Conservation (phyloP, 2,888 invertebrate species). For the Cyclophora albipunctata region DNA sequence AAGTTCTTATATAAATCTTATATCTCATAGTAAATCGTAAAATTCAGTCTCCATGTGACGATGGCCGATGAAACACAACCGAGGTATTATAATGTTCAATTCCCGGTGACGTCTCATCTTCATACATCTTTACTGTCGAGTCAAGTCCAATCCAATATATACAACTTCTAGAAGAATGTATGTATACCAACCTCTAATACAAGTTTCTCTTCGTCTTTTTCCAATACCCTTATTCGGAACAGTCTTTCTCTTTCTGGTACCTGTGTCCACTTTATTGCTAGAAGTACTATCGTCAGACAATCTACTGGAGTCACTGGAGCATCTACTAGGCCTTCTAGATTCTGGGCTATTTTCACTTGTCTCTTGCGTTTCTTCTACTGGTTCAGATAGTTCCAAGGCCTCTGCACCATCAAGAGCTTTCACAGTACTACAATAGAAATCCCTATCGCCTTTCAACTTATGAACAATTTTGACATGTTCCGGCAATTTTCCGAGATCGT, state of each 20-base stretch:
- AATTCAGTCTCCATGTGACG: no score
- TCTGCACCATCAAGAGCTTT: conserved; percentile 59
- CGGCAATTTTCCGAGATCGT: conserved; percentile 78
- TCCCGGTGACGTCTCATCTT: no score
- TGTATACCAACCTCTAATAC: no score
- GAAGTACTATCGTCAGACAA: conserved; percentile 65
- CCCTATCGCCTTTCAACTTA: conserved; percentile 73
- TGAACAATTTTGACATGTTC: conserved; percentile 79
- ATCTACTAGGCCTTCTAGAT: conserved; percentile 57
- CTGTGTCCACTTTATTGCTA: conserved; percentile 47
- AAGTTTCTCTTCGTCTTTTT: conserved; percentile 42
- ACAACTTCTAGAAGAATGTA: no score
- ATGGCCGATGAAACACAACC: no score
- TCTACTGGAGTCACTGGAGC: conserved; percentile 64
- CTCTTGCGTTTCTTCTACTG: conserved; percentile 34
- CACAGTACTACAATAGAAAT: conserved; percentile 66
- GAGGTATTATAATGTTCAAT: no score
- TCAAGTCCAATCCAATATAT: no score
- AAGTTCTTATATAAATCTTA: no score
- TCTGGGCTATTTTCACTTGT: conserved; percentile 40
- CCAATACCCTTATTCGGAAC: conserved; percentile 30
- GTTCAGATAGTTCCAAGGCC: conserved; percentile 48
- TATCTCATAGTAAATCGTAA: no score
- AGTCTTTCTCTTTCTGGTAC: conserved; percentile 51
- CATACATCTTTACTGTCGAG: no score